Conservation (phyloP, 2,888 invertebrate species). For the Nephrotoma appendiculata region DNA sequence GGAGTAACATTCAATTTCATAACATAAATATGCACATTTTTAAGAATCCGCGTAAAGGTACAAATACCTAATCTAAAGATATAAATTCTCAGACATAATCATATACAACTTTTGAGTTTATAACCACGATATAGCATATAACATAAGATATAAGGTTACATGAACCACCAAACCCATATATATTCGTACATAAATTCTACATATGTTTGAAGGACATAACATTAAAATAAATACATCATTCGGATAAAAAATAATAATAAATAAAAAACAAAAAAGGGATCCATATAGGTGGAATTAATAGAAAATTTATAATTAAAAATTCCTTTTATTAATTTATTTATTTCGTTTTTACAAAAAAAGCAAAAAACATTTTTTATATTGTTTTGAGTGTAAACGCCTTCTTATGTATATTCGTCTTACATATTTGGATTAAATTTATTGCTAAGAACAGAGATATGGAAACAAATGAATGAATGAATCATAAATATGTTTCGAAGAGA, state of each 20-base stretch:
- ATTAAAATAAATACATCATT: neutral
- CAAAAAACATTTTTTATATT: neutral
- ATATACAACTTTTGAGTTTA: too few relatives aligned
- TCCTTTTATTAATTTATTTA: neutral
- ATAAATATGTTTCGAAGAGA: neutral
- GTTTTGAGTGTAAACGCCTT: neutral
- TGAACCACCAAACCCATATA: neutral
- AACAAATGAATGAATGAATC: neutral
- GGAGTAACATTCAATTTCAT: too few relatives aligned
- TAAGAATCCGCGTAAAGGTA: too few relatives aligned
- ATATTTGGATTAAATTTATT: neutral
- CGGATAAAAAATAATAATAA: neutral
- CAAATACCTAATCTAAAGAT: too few relatives aligned
- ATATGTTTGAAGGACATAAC: neutral
- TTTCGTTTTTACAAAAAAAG: neutral
- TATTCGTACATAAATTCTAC: neutral
- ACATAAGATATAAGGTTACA: neutral
- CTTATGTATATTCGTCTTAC: neutral
- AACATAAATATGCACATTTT: too few relatives aligned
- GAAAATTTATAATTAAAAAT: neutral
- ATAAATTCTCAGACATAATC: too few relatives aligned
- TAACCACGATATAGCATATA: too few relatives aligned
- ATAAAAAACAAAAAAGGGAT: neutral
- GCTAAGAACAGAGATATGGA: neutral
- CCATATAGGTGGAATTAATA: neutral